These are phyloP conservation scores for Cyprinodon diabolis DNA, from an alignment of 2,797 vertebrate genomes.

Conservation along the genomic window DNA sequence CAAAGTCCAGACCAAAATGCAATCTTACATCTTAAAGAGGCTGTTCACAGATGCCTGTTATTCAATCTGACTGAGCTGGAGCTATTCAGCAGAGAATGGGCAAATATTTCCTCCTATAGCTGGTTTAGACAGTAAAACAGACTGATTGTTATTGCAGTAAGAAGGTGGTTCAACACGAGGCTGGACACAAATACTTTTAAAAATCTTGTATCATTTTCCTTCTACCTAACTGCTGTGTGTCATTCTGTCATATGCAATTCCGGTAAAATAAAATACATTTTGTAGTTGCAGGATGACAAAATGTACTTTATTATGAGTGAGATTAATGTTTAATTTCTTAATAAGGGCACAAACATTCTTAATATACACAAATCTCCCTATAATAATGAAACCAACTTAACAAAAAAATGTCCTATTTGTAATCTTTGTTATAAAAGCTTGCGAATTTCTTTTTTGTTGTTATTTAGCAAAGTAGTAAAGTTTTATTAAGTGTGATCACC, in stretches of 20 bases:
- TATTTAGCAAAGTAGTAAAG: constrained; percentile 13
- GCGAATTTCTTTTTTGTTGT: constrained; percentile 1
- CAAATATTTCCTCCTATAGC: no score
- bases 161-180: no score
- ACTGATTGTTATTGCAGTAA: no score
- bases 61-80: no score
- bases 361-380: not conserved
- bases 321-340: not conserved
- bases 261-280: not conserved
- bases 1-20: no score
- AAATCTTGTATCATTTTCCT: not conserved
- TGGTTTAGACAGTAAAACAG: no score
- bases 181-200: no score
- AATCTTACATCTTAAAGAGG: no score
- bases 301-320: not conserved
- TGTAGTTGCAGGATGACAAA: not conserved
- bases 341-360: not conserved
- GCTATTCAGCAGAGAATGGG: no score
- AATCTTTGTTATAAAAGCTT: constrained; percentile 5
- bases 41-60: no score
- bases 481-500: not conserved
- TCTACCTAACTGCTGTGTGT: not conserved
- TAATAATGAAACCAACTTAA: constrained; percentile 11
- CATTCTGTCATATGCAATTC: not conserved
- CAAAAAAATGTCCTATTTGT: not conserved